Evolutionary conservation across 2,888 invertebrate genomes (phyloP), one percentile per base, ranked within the genome.

Genomic region (Lagria hirta): DNA sequence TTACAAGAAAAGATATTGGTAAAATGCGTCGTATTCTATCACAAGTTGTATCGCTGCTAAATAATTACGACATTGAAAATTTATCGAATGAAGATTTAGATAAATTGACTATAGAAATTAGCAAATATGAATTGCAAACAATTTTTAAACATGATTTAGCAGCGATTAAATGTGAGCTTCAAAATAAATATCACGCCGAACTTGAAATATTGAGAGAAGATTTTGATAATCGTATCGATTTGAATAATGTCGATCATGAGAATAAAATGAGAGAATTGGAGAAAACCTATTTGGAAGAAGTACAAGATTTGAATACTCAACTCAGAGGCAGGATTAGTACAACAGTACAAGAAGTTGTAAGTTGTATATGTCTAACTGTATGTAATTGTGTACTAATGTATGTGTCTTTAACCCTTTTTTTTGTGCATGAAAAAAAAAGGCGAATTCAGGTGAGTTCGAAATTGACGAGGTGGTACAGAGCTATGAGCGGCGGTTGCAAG

Each of bases 401-500:
- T 16, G n/a, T 23, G 34, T 34, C 22, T 43, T 41, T 54, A 49
- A 54, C 48, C 30, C 51, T n/a, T n/a, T n/a, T n/a, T n/a, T n/a
- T n/a, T 49, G 54, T 50, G 57, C 36, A 29, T 48, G 32, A 43
- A 41, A 46, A n/a, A n/a, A n/a, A 29, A 34, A 61, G 60, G 55
- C 41, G 28, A 68, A 64, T 51, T 66, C 70, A 8, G 71, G 70
- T 24, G 72, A 72, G 42, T 71, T 64, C 46, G 73, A 72, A 61
- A 63, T 72, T 46, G 66, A 63, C 29, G 70, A 71, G 48, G 69
- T 72, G 17, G 65, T 72, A 11, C 64, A 71, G 51, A 72, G 71
- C 60, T 79, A 78, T 55, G 77, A 78, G 52, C 62, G 72, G 40
- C 70, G 76, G 18, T 70, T 82, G 49, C 76, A 79, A 60, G 80